Base-by-base conservation (phyloP, 2,888 invertebrate species). In the Apamea epomidion region DNA sequence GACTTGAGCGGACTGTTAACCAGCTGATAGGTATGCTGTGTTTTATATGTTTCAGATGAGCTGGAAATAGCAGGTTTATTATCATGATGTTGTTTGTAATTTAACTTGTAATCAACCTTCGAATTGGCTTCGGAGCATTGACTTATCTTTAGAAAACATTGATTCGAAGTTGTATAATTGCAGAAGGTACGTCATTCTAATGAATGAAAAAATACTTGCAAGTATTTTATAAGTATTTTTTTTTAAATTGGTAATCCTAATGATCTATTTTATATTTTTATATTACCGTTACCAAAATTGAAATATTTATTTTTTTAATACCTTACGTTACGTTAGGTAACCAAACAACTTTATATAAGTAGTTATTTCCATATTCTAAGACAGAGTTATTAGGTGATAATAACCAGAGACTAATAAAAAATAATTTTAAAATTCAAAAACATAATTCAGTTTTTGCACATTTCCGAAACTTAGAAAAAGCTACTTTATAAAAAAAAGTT, bases 1-100 rank as follows among this genome's bases (percentile, higher is more conserved):
- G 81, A 71, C 65, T 51, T 45, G 48, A 58, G 42, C 21, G 18
- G 14, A 42, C 16, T 81, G 81, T 60, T 81, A 75, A 71, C 48
- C 7, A 4, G 16, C 7, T 51, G 64, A 48, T 64, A 54, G 51
- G 51, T 51, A 69, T 5, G 32, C 12, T 12, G 5, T 80, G 29
- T 54, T 51, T 32, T 67, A 45, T 81, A 70, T 58, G 3, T 71
- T 70, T 29, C 51, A 65, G 51, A 74, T 73, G 3, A 65, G 64
- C 25, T 58, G 45, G 14, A 37, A 18, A 67, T 18, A 45, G 25
- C 14, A 32, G 29, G 25, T 42, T 48, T 25, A 18, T 16, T 69
- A 75, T 70, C 4, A 54, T 21, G 21, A 42, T 54, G 10, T n/a
- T 48, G 8, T 12, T 70, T 81, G 32, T 65, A 51, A 58, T 72